phyloP scores from a whole-genome alignment of 2,888 invertebrate species.

The Lasioglossum malachurum region DNA sequence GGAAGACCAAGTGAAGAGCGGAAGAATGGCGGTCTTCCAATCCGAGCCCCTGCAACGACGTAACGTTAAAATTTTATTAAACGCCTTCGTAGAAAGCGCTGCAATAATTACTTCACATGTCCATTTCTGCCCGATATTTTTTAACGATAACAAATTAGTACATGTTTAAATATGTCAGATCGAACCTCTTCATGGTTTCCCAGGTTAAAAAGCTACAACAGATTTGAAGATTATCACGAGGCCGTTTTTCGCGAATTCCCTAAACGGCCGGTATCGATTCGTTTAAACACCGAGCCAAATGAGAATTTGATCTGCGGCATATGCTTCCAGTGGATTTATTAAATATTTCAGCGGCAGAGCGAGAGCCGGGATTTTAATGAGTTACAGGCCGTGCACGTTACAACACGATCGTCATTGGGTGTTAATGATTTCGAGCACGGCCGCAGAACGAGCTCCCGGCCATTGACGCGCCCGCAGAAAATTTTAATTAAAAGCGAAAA shows the following conservation, averaged over 20 bases:
- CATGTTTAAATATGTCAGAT: neutral
- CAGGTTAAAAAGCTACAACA: too few species aligned
- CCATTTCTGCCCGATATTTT: neutral
- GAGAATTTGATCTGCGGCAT: constrained; percentile 2
- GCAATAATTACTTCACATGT: neutral
- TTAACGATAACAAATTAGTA: too few species aligned
- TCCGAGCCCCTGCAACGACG: neutral
- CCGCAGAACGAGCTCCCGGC: too few species aligned
- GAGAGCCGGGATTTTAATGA: neutral
- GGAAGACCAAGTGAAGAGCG: neutral
- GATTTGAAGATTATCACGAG: neutral
- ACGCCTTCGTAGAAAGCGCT: neutral
- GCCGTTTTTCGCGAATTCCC: neutral
- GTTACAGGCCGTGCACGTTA: neutral
- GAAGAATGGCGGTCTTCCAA: neutral
- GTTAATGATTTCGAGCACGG: neutral
- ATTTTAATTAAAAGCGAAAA: constrained; percentile 9
- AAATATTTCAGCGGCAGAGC: neutral
- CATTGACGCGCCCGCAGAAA: neutral
- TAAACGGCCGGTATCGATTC: neutral
- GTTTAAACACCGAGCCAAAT: neutral
- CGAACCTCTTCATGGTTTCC: too few species aligned
- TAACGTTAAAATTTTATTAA: neutral
- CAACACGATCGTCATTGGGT: neutral
- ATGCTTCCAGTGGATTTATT: neutral